A percentile compares a stretch with the other conserved stretches of the same genome.
These are phyloP conservation scores for Neopipo cinnamomea DNA, from an alignment of 2,113 vertebrate genomes.

Conservation along the genomic window DNA sequence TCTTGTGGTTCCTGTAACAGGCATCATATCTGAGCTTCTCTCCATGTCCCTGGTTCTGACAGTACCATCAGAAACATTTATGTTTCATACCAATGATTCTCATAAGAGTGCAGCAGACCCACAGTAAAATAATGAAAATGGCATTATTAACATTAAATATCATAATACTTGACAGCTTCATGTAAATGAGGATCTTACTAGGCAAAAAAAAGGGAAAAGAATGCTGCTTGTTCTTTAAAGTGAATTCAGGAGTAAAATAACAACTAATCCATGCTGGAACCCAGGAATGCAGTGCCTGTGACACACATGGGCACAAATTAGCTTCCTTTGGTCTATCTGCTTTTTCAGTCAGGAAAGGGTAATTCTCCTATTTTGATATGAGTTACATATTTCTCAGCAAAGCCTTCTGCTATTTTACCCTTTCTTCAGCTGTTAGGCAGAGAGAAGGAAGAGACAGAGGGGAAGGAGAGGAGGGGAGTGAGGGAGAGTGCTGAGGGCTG, in stretches of 20 bases:
- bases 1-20: not conserved
- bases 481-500: not conserved
- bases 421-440: not conserved
- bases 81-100: slow-evolving; percentile 30
- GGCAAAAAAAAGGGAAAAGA: not conserved
- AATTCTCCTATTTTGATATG: not conserved
- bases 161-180: slow-evolving; percentile 63
- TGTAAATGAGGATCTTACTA: slow-evolving; percentile 59
- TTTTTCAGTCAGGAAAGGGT: not conserved
- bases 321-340: not conserved
- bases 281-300: not conserved
- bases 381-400: not conserved
- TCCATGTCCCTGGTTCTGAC: not conserved
- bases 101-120: slow-evolving; percentile 32
- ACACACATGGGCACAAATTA: not conserved
- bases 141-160: slow-evolving; percentile 64
- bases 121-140: slow-evolving; percentile 44
- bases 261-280: not conserved
- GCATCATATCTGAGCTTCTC: not conserved
- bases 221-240: slow-evolving; percentile 12
- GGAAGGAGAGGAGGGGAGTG: not conserved
- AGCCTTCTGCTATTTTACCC: not conserved
- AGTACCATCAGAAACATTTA: slow-evolving; percentile 32
- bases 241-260: not conserved
- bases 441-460: not conserved